A percentile compares a stretch with the other conserved stretches of the same genome.
phyloP scores from a whole-genome alignment of 2,113 vertebrate genomes.

The Cottus gobio region DNA sequence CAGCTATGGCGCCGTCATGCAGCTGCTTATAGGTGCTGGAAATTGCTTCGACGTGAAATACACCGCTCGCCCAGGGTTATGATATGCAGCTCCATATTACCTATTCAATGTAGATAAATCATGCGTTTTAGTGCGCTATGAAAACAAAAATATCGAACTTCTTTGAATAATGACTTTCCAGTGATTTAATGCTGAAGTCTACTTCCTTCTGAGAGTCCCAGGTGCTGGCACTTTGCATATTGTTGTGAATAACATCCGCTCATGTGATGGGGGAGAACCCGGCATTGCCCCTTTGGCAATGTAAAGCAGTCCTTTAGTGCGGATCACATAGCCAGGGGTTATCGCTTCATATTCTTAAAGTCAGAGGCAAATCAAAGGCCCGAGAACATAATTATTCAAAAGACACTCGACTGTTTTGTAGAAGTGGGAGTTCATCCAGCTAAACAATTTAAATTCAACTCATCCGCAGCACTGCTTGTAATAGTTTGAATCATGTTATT shows the following conservation, averaged over 20 bases:
- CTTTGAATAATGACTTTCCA: conserved; percentile 81
- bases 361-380: conserved; percentile 72
- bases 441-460: conserved; percentile 52
- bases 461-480: conserved; percentile 37
- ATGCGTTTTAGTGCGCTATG: conserved; percentile 58
- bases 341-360: conserved; percentile 78
- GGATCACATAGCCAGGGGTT: conserved; percentile 80
- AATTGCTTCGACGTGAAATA: conserved; percentile 60
- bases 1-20: conserved; percentile 19
- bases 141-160: conserved; percentile 71
- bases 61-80: conserved; percentile 55
- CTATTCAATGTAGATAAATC: conserved; percentile 69
- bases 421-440: conserved; percentile 49
- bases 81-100: conserved; percentile 62
- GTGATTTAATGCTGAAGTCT: conserved; percentile 75
- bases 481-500: conserved; percentile 34
- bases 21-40: conserved; percentile 42
- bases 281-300: conserved; percentile 80
- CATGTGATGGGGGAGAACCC: conserved; percentile 72
- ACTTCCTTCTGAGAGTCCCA: conserved; percentile 78
- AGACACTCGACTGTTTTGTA: conserved; percentile 57
- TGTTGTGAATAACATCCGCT: conserved; percentile 83
- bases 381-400: conserved; percentile 67
- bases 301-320: conserved; percentile 84
- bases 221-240: conserved; percentile 82